phyloP scores from a whole-genome alignment of 2,113 vertebrate species.

The Varanus komodoensis region DNA sequence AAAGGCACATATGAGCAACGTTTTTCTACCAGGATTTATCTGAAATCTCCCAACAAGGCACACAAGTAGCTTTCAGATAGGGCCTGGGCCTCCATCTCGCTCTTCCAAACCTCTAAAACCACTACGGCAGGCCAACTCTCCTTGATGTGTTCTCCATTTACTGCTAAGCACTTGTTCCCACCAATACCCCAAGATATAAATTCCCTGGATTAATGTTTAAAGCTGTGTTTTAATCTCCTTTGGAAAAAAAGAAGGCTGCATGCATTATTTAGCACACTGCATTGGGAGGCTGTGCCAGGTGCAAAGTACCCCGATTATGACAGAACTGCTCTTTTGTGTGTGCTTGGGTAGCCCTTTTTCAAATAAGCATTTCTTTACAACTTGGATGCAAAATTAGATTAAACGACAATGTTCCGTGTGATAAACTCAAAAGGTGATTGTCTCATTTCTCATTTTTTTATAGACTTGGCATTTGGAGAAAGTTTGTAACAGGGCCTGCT shows the following conservation, averaged over 20 bases:
- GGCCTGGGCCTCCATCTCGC: fast-evolving
- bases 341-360: constrained; percentile 35
- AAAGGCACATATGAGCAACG: too few species aligned
- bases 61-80: neutral
- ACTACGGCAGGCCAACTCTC: constrained; percentile 19
- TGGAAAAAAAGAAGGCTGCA: neutral
- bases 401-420: neutral
- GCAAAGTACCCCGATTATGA: constrained; percentile 37
- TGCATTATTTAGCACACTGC: constrained; percentile 53
- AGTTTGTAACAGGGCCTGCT: neutral
- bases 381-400: neutral
- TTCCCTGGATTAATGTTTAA: constrained; percentile 46
- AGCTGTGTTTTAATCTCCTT: constrained; percentile 50
- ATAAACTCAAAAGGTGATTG: constrained; percentile 34
- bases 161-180: neutral
- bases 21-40: too few species aligned
- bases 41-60: too few species aligned
- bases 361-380: constrained; percentile 17
- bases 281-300: constrained; percentile 23
- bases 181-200: constrained; percentile 10
- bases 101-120: neutral
- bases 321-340: constrained; percentile 34
- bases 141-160: constrained; percentile 36
- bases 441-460: neutral
- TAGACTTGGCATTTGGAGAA: neutral